Evolutionary conservation across 2,113 vertebrate genomes (phyloP).

Genomic region (Corythornis madagascariensis): DNA sequence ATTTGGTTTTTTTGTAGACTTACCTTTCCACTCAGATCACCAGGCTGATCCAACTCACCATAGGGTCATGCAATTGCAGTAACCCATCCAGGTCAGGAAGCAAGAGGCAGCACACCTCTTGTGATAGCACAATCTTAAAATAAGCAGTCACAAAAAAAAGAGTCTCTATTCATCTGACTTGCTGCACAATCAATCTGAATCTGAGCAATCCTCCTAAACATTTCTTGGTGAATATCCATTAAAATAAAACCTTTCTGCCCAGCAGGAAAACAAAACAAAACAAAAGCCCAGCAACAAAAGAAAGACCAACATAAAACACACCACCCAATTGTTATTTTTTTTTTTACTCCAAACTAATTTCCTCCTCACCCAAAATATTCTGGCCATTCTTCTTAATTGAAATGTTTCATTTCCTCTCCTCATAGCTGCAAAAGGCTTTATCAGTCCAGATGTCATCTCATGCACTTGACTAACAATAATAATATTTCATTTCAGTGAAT

Average conservation of each 20-base stretch:
- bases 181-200: background rate
- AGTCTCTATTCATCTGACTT: background rate
- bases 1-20: background rate
- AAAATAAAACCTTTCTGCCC: constrained; percentile 19
- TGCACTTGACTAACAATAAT: constrained; percentile 35
- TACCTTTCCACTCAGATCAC: constrained; percentile 9
- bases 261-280: background rate
- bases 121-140: background rate
- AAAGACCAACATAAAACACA: background rate
- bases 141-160: background rate
- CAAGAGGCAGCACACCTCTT: background rate
- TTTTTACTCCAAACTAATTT: background rate
- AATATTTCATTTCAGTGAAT: constrained; percentile 15
- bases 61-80: constrained; percentile 2
- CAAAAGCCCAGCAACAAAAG: background rate
- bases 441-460: constrained; percentile 46
- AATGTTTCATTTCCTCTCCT: constrained; percentile 40
- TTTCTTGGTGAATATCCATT: background rate
- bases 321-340: background rate
- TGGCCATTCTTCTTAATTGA: constrained; percentile 9
- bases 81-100: background rate
- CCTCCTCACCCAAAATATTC: constrained; percentile 32
- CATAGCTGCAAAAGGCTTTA: constrained; percentile 26
- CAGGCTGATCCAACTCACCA: constrained; percentile 24
- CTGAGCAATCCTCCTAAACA: background rate